A percentile compares a stretch with the other conserved stretches of the same genome.
Evolutionary conservation across 53 echinoderm and acorn worm species (phyloP).

Genomic region (Paelopatides confundens): DNA sequence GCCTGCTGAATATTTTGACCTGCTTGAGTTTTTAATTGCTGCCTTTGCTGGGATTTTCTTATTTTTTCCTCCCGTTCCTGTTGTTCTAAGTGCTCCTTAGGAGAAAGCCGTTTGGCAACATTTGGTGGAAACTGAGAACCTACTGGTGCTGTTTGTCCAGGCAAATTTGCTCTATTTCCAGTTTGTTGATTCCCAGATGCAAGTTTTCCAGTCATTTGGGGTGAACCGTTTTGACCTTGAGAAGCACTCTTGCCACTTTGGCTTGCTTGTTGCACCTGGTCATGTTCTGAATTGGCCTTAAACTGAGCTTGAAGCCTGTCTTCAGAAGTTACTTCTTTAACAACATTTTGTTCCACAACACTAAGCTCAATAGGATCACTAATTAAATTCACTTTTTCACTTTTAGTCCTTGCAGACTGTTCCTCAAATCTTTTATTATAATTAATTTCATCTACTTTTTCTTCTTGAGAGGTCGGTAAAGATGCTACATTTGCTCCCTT

Average conservation of each 20-base stretch:
- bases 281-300: background rate
- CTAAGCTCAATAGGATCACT: background rate
- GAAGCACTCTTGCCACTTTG: background rate
- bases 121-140: background rate
- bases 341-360: background rate
- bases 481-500: background rate
- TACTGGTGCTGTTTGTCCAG: background rate
- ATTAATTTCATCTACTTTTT: background rate
- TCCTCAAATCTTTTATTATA: background rate
- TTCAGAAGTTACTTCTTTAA: background rate
- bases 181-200: no score
- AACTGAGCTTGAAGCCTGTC: background rate
- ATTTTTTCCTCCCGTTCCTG: background rate
- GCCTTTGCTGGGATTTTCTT: conserved; percentile 18
- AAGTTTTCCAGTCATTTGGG: no score
- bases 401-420: background rate
- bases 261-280: background rate
- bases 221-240: background rate
- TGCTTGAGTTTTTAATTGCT: background rate
- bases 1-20: no score
- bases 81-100: background rate
- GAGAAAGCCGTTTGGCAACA: background rate
- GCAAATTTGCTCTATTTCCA: no score
- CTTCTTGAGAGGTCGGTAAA: background rate
- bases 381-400: background rate